Evolutionary conservation across 2,113 vertebrate genomes (phyloP), one percentile per base, ranked within the genome.

Genomic region (Galbula dea): DNA sequence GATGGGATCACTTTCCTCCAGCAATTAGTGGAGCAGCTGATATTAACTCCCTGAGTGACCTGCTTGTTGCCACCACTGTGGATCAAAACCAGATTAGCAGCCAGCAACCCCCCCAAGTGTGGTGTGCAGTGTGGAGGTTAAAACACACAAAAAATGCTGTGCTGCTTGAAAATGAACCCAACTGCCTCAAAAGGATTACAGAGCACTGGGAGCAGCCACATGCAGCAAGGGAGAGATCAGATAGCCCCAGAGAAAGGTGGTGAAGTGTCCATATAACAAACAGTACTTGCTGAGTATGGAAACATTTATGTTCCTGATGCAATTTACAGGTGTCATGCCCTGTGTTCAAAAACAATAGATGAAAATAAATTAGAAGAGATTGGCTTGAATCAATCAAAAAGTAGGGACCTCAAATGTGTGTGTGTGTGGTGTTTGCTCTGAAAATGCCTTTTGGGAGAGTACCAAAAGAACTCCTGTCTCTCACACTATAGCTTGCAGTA

Each of bases 11-110:
- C 92, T 96, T 95, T 90, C 90, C 90, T 68, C 22, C 65, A 78
- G 76, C 75, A 94, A 96, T 96, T 96, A 92, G 92, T 23, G 65
- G 69, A 88, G 61, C 80, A 84, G 90, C 86, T 86, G 83, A 96
- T 90, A 86, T 82, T 75, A 93, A 84, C 90, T 90, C 88, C 0
- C 0, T 81, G 67, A 96, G 92, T 84, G 92, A 95, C 92, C 80
- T 78, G 73, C 61, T 84, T 90, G 86, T 61, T 88, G 86, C 86
- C 94, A 88, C 80, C 88, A 88, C 83, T 90, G 94, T 75, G 95
- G 88, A 68, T 61, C 73, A 48, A 65, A 96, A 96, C 86, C 45
- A 96, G 90, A 94, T 96, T 96, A 95, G 69, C 49, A 68, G 86
- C 95, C 68, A n/a, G n/a, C n/a, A n/a, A n/a, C 88, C 67, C 93